Evolutionary conservation across 2,888 invertebrate genomes (phyloP), one percentile per base, ranked within the genome.

Genomic region (Orthonychiurus folsomi): DNA sequence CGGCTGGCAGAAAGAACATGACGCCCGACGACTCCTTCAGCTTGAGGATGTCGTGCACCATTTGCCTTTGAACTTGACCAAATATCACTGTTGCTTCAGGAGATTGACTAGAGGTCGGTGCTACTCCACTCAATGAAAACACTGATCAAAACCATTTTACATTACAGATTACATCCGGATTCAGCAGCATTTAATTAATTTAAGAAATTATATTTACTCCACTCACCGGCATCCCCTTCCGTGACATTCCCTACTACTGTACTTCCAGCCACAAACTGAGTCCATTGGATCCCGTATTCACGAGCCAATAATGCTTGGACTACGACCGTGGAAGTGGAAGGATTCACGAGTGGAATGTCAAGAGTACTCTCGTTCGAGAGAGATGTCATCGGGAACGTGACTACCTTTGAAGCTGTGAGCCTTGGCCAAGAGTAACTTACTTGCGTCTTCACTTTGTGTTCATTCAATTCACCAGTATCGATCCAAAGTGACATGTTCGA

Each of bases 231-330:
- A 24, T 48, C 26, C 18, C 65, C 69, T 58, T 66, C 69, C 18
- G 68, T 64, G 3, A 63, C 23, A 60, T 69, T 69, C 50, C 66
- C 69, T 15, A 59, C 64, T 3, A 63, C 59, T 24, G 52, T 47
- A 50, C 57, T 63, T 3, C 63, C 65, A 18, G 60, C 62, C 50
- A 67, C 61, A 61, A 68, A 69, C 28, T 65, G 66, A 12, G 67
- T 56, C 73, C 71, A 73, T 28, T 63, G 60, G 0, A 69, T 63
- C 27, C 71, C 73, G 61, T 71, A 73, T 9, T 69, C 64, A 47
- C 48, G 63, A n/a, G 71, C 82, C 73, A 88, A 82, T n/a, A 87
- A 80, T 62, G 86, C 77, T 76, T 92, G 91, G 73, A 89, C 80
- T 64, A 89, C 78, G 64, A 91, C 77, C 65, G 86, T 82, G 61